Evolutionary conservation across 2,113 vertebrate species (phyloP).

Genomic region (Motacilla alba): DNA sequence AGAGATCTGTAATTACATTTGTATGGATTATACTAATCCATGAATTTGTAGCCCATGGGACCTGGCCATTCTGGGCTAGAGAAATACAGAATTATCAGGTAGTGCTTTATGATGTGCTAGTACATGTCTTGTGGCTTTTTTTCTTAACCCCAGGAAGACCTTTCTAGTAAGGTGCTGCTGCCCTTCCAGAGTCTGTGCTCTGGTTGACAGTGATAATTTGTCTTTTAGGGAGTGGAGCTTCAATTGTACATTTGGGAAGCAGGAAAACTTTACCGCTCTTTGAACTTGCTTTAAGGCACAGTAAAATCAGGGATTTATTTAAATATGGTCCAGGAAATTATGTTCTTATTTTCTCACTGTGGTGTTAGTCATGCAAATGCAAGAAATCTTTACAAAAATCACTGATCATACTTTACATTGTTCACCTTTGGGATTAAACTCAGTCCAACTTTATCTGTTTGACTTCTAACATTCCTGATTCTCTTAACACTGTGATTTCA

Average conservation of each 20-base stretch:
- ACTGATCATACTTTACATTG: background rate
- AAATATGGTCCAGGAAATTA: background rate
- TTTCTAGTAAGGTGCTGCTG: background rate
- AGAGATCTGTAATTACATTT: conserved; percentile 51
- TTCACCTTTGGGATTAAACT: background rate
- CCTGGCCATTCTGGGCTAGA: background rate
- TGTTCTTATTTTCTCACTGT: background rate
- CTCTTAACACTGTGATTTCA: background rate
- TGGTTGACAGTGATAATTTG: background rate
- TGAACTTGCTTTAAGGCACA: background rate
- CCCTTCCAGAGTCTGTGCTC: background rate
- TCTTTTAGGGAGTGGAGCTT: background rate
- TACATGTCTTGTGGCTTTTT: background rate
- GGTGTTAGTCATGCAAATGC: background rate
- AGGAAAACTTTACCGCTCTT: background rate
- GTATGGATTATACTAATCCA: conserved; percentile 52
- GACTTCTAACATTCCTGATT: background rate
- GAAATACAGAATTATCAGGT: background rate
- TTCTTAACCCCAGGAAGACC: background rate
- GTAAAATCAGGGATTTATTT: background rate
- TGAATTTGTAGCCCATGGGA: conserved; percentile 14
- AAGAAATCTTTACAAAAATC: background rate
- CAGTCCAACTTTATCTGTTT: background rate
- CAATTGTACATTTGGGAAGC: background rate
- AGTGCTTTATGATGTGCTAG: background rate